Percentiles rank a stretch among this genome's conserved stretches.
Evolutionary conservation across 2,888 invertebrate genomes (phyloP).

Genomic region (Carabus problematicus): DNA sequence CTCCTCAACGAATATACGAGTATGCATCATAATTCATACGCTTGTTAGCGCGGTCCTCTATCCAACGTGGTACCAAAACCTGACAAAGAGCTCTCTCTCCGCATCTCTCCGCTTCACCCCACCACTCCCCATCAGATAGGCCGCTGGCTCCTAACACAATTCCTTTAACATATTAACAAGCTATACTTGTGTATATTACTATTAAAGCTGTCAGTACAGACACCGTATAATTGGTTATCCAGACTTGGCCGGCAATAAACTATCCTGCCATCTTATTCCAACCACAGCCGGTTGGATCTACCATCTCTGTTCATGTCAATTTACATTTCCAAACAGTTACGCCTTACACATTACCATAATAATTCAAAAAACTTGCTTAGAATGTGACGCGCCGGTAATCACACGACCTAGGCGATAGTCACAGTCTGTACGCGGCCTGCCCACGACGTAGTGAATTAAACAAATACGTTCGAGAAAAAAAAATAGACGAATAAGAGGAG

Average conservation of each 20-base stretch:
- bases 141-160: conserved; percentile 46
- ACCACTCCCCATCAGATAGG: neutral
- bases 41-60: conserved; percentile 3
- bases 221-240: conserved; percentile 61
- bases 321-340: conserved; percentile 61
- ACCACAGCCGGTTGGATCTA: conserved; percentile 45
- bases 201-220: conserved; percentile 61
- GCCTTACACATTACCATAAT: conserved; percentile 61
- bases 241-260: conserved; percentile 59
- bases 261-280: conserved; percentile 52
- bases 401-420: neutral
- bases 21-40: conserved; percentile 6
- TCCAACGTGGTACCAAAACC: neutral
- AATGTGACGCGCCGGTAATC: conserved; percentile 21
- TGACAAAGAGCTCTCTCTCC: neutral
- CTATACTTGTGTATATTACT: conserved; percentile 60
- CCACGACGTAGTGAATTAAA: conserved; percentile 37
- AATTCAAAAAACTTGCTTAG: conserved; percentile 55
- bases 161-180: conserved; percentile 61
- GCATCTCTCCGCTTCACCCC: conserved; percentile 1
- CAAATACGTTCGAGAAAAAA: conserved; percentile 30
- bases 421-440: conserved; percentile 18
- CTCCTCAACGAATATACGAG: too few species aligned
- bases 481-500: neutral
- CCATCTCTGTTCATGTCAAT: conserved; percentile 59